These are phyloP conservation scores for Poliocrania exsul DNA, from an alignment of 2,797 vertebrate genomes.

Conservation along the genomic window DNA sequence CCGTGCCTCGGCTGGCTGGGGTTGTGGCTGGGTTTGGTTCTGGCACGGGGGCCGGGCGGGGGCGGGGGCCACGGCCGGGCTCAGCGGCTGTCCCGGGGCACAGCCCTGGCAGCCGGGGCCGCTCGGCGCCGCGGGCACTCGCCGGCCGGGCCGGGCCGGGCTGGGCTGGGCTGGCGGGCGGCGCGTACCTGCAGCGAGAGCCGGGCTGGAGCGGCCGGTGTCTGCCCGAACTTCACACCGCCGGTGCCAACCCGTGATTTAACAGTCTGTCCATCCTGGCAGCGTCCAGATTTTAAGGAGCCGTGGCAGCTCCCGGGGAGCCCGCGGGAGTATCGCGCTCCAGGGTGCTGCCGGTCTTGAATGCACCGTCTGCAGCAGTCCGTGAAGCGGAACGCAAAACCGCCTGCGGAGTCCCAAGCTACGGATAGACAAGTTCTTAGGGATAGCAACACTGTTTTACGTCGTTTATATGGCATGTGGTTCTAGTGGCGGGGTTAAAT, in stretches of 20 bases:
- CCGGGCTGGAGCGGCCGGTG: neutral
- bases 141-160: too few species aligned
- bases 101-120: neutral
- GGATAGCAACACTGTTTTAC: neutral
- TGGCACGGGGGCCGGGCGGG: neutral
- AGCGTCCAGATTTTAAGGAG: neutral
- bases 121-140: neutral
- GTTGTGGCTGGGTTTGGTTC: neutral
- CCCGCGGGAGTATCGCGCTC: neutral
- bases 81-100: neutral
- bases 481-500: neutral
- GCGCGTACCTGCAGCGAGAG: neutral
- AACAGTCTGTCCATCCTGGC: fast-evolving
- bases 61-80: neutral
- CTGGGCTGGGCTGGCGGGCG: neutral
- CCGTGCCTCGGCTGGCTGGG: neutral
- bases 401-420: neutral
- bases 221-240: fast-evolving
- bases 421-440: neutral
- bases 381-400: neutral
- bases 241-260: neutral
- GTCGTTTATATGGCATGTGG: neutral
- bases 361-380: too few species aligned
- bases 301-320: neutral
- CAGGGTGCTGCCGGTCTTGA: neutral